A percentile compares a stretch with the other conserved stretches of the same genome.
Evolutionary conservation across 2,797 vertebrate species (phyloP).

Genomic region (Lagodon rhomboides): DNA sequence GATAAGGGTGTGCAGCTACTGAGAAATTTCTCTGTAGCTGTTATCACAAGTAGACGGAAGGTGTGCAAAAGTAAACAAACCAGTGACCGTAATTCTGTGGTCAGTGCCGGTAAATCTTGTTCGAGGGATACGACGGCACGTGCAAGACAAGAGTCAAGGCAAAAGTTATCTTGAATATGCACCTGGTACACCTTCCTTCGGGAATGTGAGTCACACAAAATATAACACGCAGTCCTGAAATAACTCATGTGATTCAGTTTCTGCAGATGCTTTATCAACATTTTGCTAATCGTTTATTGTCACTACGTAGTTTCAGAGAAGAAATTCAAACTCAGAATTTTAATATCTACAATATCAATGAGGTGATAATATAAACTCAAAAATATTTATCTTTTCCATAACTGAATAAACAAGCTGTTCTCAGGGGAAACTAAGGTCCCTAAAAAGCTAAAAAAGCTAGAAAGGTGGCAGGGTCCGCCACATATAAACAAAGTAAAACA

Average conservation of each 20-base stretch:
- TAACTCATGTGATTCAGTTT: not conserved
- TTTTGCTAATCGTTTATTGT: not conserved
- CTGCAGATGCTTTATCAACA: not conserved
- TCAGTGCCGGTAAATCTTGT: conserved; percentile 7
- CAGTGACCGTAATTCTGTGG: not conserved
- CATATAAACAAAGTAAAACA: too few species aligned
- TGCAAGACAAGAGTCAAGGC: too few species aligned
- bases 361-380: too few species aligned
- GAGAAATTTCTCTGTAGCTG: not conserved
- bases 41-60: conserved; percentile 7
- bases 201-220: not conserved
- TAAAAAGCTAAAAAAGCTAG: too few species aligned
- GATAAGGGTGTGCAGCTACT: not conserved
- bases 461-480: too few species aligned
- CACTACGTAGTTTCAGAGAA: too few species aligned
- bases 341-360: too few species aligned
- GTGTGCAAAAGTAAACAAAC: not conserved
- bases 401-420: too few species aligned
- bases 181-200: not conserved
- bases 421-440: too few species aligned
- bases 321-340: too few species aligned
- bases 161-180: too few species aligned
- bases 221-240: not conserved
- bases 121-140: not conserved
- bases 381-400: too few species aligned